These are phyloP conservation scores for Crocidura indochinensis DNA, from an alignment of 2,797 vertebrate genomes.

Conservation along the genomic window DNA sequence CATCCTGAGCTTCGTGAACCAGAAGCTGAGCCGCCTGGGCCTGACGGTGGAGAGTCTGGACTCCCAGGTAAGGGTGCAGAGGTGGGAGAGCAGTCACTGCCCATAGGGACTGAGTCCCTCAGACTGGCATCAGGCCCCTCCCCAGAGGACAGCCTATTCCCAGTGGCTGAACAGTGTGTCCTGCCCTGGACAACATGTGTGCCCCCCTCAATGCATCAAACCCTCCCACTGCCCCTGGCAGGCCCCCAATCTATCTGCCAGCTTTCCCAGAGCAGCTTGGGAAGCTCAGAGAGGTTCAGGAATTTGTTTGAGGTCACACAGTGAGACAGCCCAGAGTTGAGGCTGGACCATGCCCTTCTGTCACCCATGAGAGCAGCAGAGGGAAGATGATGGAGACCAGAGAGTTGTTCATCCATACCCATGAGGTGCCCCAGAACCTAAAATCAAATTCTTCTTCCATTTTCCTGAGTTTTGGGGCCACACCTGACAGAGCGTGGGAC, in stretches of 20 bases:
- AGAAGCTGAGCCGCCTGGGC: slow-evolving; percentile 92
- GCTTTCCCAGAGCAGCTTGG: no score
- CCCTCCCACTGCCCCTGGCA: no score
- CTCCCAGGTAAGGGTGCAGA: slow-evolving; percentile 93
- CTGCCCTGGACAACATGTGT: not conserved
- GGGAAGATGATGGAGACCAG: not conserved
- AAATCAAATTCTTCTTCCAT: not conserved
- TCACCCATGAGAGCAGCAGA: not conserved
- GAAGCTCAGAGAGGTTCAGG: not conserved
- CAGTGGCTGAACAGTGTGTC: not conserved
- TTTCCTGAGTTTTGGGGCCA: no score
- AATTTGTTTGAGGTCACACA: not conserved
- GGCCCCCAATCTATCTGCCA: no score
- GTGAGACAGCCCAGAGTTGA: not conserved
- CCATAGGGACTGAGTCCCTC: no score
- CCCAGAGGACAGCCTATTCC: no score
- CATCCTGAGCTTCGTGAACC: slow-evolving; percentile 95
- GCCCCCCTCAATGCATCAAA: no score
- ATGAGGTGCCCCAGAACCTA: not conserved
- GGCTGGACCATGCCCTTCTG: fast-evolving
- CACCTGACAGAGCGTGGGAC: no score
- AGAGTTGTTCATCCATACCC: fast-evolving
- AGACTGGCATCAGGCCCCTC: no score
- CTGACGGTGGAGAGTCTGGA: slow-evolving; percentile 93
- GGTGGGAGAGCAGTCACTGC: no score